These are phyloP conservation scores for Caenorhabditis wallacei DNA, from an alignment of 2,888 invertebrate genomes.

Conservation along the genomic window DNA sequence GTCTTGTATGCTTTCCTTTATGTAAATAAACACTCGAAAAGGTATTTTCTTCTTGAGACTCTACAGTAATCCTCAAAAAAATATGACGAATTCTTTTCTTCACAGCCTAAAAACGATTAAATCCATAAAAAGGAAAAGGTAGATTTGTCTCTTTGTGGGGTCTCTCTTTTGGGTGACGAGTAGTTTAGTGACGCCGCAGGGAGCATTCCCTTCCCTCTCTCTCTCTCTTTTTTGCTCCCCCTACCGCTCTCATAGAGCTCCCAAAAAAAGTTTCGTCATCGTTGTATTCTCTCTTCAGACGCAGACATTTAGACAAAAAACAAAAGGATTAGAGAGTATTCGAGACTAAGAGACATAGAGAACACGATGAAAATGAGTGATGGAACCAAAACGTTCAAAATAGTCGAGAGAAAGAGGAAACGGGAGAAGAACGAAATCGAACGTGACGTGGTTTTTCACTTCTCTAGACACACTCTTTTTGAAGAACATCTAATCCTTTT, in stretches of 20 bases:
- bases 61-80: not conserved
- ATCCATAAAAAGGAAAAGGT: slow-evolving; percentile 18
- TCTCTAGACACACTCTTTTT: slow-evolving; percentile 4
- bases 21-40: not conserved
- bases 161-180: slow-evolving; percentile 27
- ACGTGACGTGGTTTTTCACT: slow-evolving; percentile 34
- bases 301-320: slow-evolving; percentile 26
- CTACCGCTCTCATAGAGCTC: slow-evolving; percentile 20
- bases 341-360: slow-evolving; percentile 14
- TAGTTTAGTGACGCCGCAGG: slow-evolving; percentile 48
- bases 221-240: slow-evolving; percentile 7
- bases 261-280: slow-evolving; percentile 45
- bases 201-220: slow-evolving; percentile 25
- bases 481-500: slow-evolving; percentile 24
- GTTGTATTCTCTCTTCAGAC: slow-evolving; percentile 6
- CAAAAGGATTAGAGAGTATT: slow-evolving; percentile 6
- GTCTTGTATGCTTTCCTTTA: not conserved
- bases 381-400: slow-evolving; percentile 32
- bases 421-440: slow-evolving; percentile 11
- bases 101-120: not conserved
- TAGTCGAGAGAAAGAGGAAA: slow-evolving; percentile 4
- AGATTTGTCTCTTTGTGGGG: not conserved
- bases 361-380: slow-evolving; percentile 18
- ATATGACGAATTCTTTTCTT: not conserved
- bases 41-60: not conserved